These are phyloP conservation scores for Oreochromis tanganicae DNA, from an alignment of 2,113 vertebrate species.

Conservation along the genomic window DNA sequence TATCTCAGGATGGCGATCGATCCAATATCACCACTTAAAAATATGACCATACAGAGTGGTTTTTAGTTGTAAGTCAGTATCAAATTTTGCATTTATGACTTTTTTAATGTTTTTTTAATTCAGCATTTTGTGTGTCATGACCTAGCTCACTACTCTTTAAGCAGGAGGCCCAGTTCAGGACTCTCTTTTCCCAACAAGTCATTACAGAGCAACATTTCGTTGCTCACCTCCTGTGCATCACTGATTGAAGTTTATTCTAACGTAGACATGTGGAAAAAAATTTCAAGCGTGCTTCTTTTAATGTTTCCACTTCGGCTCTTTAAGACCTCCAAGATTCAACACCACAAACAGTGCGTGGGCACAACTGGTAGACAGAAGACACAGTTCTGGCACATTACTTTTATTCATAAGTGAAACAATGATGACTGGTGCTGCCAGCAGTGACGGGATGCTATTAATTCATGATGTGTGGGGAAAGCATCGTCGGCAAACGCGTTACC, in stretches of 20 bases:
- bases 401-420: constrained; percentile 23
- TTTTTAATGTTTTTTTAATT: not conserved
- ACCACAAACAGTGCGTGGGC: not conserved
- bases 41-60: not conserved
- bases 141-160: not conserved
- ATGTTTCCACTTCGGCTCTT: not conserved
- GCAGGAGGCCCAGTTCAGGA: not conserved
- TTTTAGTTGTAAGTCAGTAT: not conserved
- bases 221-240: not conserved
- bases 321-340: not conserved
- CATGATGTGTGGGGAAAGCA: not conserved
- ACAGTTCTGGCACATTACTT: not conserved
- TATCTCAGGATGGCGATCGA: not conserved
- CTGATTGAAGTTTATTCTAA: not conserved
- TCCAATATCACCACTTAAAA: not conserved
- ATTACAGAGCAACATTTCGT: not conserved
- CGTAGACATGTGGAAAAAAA: not conserved
- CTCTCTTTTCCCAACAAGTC: not conserved
- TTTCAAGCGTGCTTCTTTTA: not conserved
- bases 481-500: constrained; percentile 31
- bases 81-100: not conserved
- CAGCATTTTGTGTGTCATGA: not conserved
- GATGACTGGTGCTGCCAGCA: constrained; percentile 5
- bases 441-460: constrained; percentile 46
- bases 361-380: not conserved